phyloP scores from a whole-genome alignment of 2,113 vertebrate genomes.

The Tenrec ecaudatus region DNA sequence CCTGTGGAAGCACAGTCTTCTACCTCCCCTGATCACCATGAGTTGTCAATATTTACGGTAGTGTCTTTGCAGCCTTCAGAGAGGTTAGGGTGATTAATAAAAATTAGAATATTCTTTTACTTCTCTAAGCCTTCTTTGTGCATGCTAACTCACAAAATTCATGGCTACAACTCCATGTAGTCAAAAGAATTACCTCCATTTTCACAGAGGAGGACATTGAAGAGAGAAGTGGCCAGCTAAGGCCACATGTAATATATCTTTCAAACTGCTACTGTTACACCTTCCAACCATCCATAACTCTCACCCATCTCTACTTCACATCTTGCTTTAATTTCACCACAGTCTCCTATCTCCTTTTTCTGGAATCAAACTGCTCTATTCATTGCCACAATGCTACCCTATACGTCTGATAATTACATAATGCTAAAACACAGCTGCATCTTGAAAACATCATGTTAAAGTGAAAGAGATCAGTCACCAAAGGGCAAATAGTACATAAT shows the following conservation, averaged over 20 bases:
- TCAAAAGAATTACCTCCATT: too few relatives aligned
- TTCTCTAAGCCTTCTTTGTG: too few relatives aligned
- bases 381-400: neutral
- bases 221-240: too few relatives aligned
- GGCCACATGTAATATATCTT: neutral
- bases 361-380: slow-evolving; percentile 9
- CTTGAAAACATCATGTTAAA: neutral
- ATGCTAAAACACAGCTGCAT: neutral
- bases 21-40: too few relatives aligned
- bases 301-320: neutral
- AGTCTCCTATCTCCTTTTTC: neutral
- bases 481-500: neutral
- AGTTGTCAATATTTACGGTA: too few relatives aligned
- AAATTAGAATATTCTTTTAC: too few relatives aligned
- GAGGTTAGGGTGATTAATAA: too few relatives aligned
- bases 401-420: neutral
- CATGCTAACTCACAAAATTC: too few relatives aligned
- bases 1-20: too few relatives aligned
- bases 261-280: neutral
- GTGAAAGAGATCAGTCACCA: neutral
- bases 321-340: slow-evolving; percentile 31
- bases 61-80: too few relatives aligned
- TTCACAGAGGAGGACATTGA: too few relatives aligned
- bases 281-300: neutral
- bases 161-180: too few relatives aligned